These are phyloP conservation scores for Pelodytes ibericus DNA, from an alignment of 2,797 vertebrate species.

Conservation along the genomic window DNA sequence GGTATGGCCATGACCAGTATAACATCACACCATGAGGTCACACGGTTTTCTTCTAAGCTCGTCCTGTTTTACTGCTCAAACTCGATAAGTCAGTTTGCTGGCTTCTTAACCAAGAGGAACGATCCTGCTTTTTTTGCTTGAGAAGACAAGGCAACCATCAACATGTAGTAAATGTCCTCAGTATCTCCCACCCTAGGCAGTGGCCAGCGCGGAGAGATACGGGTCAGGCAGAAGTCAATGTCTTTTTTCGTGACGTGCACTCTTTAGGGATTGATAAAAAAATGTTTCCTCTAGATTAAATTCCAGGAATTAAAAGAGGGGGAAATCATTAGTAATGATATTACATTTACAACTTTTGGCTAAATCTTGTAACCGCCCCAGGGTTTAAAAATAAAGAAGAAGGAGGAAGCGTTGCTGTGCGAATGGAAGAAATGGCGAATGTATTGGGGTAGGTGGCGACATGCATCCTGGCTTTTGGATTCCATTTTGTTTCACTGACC, in stretches of 20 bases:
- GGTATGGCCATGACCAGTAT: neutral
- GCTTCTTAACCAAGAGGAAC: conserved; percentile 34
- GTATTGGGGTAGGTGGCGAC: neutral
- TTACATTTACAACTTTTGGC: conserved; percentile 52
- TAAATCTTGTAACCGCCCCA: conserved; percentile 18
- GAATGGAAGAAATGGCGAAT: neutral
- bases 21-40: conserved; percentile 18
- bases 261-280: conserved; percentile 44
- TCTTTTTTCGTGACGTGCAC: conserved; percentile 23
- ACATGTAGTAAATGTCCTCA: conserved; percentile 20
- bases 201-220: conserved; percentile 21
- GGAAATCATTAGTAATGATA: conserved; percentile 51
- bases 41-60: neutral
- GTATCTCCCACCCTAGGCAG: conserved; percentile 19
- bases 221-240: conserved; percentile 52
- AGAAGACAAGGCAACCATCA: conserved; percentile 17
- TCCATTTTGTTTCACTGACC: no score
- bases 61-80: conserved; percentile 11
- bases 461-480: no score
- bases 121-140: conserved; percentile 12
- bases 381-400: conserved; percentile 10
- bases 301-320: conserved; percentile 49
- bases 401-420: conserved; percentile 24
- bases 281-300: conserved; percentile 42
- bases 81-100: conserved; percentile 17